Evolutionary conservation across 2,113 vertebrate genomes (phyloP).

Genomic region (Halichoerus grypus): DNA sequence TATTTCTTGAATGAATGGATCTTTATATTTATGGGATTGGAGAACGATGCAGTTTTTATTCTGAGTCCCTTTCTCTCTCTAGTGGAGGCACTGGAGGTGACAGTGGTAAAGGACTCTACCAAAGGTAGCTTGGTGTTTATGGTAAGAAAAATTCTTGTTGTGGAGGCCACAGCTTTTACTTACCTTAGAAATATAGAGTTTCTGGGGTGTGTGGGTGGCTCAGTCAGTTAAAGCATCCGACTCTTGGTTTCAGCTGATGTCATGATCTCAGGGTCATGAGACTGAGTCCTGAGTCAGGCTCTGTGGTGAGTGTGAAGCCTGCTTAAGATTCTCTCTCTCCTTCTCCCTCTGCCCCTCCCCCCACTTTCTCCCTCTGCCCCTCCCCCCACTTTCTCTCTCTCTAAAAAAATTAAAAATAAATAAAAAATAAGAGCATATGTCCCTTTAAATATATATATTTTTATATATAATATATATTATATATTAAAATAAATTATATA

Average conservation of each 20-base stretch:
- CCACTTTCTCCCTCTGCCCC: neutral
- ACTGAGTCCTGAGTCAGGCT: neutral
- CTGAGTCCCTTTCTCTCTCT: neutral
- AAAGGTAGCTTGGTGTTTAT: neutral
- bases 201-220: neutral
- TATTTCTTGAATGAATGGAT: neutral
- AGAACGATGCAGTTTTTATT: neutral
- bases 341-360: neutral
- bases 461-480: too few species aligned
- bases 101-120: fast-evolving
- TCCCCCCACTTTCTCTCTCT: neutral
- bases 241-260: neutral
- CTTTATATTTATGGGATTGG: neutral
- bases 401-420: neutral
- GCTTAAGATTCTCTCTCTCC: neutral
- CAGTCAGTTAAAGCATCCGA: neutral
- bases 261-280: neutral
- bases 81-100: neutral
- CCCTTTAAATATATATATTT: neutral
- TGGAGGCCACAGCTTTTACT: neutral
- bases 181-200: neutral
- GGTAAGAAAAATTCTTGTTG: neutral
- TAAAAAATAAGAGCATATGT: neutral
- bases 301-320: neutral
- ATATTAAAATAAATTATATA: too few species aligned